Percentiles rank a stretch among this genome's conserved stretches.
Evolutionary conservation across 2,113 vertebrate genomes (phyloP).

Genomic region (Engystomops pustulosus): DNA sequence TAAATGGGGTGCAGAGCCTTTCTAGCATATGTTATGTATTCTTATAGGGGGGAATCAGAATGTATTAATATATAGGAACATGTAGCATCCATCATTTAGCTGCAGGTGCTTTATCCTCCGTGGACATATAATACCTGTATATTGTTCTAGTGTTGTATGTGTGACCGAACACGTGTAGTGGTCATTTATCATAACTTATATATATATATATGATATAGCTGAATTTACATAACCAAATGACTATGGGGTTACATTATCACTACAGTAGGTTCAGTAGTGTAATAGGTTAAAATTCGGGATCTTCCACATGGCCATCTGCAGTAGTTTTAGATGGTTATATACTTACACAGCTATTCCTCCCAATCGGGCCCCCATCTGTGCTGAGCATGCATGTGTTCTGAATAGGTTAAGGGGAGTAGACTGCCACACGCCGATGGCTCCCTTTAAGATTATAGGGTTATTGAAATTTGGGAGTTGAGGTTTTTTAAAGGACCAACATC

Average conservation of each 20-base stretch:
- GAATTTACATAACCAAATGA: not conserved
- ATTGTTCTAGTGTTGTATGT: not conserved
- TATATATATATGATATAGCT: constrained; percentile 2
- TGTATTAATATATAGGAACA: not conserved
- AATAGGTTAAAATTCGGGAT: no score
- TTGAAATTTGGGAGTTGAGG: no score
- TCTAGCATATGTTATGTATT: not conserved
- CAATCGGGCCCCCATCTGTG: no score
- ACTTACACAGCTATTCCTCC: no score
- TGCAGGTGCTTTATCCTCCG: not conserved
- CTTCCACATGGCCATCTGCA: no score
- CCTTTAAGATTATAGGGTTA: no score
- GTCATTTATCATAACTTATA: not conserved
- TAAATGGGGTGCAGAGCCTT: no score
- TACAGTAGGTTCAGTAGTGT: not conserved
- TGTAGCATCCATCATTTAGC: not conserved
- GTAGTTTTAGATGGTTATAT: no score
- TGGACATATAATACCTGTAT: constrained; percentile 16
- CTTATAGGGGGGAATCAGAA: not conserved
- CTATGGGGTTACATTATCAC: not conserved
- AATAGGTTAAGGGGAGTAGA: no score
- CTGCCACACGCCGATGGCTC: no score
- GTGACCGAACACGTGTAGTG: constrained; percentile 13
- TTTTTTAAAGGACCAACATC: no score
- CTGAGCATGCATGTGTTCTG: no score